Percentiles rank a stretch among this genome's conserved stretches.
These are phyloP conservation scores for Solen grandis DNA, from an alignment of 1,140 invertebrate genomes.

Conservation along the genomic window DNA sequence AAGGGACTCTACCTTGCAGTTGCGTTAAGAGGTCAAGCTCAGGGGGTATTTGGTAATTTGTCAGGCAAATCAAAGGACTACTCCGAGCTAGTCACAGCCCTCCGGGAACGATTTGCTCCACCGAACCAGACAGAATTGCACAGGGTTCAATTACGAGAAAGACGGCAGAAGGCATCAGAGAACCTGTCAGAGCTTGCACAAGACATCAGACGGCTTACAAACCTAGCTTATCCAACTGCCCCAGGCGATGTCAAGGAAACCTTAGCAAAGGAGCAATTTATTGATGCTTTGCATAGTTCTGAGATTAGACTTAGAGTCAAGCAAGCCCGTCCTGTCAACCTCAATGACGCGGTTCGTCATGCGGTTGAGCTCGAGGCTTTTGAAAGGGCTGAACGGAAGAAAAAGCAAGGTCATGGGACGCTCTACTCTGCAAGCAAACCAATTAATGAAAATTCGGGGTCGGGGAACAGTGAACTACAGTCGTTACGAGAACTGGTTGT, in stretches of 20 bases:
- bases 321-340: too few relatives aligned
- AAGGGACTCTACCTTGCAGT: constrained; percentile 16
- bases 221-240: constrained; percentile 23
- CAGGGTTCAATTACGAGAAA: constrained; percentile 7
- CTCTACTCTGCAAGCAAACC: background rate
- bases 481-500: background rate
- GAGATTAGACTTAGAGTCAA: constrained; percentile 1
- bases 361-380: too few relatives aligned
- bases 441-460: background rate
- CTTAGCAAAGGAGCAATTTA: constrained; percentile 15
- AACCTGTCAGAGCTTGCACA: constrained; percentile 2
- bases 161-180: background rate
- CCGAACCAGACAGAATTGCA: constrained; percentile 26
- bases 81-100: background rate
- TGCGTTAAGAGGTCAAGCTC: constrained; percentile 20
- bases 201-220: too few relatives aligned
- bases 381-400: background rate
- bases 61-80: background rate
- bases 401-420: too few relatives aligned
- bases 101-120: constrained; percentile 9
- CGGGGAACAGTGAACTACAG: background rate
- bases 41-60: constrained; percentile 35
- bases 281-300: background rate
- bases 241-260: constrained; percentile 23
- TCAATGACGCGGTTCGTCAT: too few relatives aligned